These are phyloP conservation scores for Neoscelio sp. DNA, from an alignment of 2,888 invertebrate species.

Conservation along the genomic window DNA sequence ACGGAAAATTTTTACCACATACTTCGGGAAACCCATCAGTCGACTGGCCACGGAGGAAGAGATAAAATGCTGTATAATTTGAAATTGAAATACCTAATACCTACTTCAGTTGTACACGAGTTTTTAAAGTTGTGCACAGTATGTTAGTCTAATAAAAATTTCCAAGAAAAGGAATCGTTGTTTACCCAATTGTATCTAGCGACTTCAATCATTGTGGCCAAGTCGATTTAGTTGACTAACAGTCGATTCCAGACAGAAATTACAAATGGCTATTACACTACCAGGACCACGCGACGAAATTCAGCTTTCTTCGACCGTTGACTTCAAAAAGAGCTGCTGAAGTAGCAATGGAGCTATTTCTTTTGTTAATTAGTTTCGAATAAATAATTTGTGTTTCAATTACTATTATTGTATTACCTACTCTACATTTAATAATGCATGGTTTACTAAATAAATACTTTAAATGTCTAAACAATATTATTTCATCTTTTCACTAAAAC, in stretches of 20 bases:
- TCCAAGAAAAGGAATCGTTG: slow-evolving; percentile 48
- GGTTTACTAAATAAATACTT: too few species aligned
- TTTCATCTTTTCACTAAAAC: too few species aligned
- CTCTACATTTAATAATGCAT: too few species aligned
- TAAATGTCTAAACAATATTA: too few species aligned
- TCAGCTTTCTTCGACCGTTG: slow-evolving; percentile 70
- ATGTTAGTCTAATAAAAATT: slow-evolving; percentile 74
- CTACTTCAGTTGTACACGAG: too few species aligned
- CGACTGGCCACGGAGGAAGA: slow-evolving; percentile 74
- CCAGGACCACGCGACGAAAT: slow-evolving; percentile 72
- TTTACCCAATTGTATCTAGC: slow-evolving; percentile 58
- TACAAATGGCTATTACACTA: slow-evolving; percentile 69
- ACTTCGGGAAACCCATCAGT: slow-evolving; percentile 71
- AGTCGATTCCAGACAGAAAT: slow-evolving; percentile 67
- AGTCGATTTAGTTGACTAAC: slow-evolving; percentile 71
- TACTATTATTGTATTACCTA: too few species aligned
- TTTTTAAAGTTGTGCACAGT: slow-evolving; percentile 71
- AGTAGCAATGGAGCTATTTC: too few species aligned
- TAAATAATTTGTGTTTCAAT: too few species aligned
- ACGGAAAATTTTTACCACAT: slow-evolving; percentile 62
- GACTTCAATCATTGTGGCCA: slow-evolving; percentile 65
- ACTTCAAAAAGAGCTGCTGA: slow-evolving; percentile 71
- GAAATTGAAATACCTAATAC: slow-evolving; percentile 71
- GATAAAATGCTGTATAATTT: slow-evolving; percentile 74
- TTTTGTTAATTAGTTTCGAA: too few species aligned